A percentile compares a stretch with the other conserved stretches of the same genome.
Evolutionary conservation across 2,797 vertebrate species (phyloP).

Genomic region (Falco columbarius): DNA sequence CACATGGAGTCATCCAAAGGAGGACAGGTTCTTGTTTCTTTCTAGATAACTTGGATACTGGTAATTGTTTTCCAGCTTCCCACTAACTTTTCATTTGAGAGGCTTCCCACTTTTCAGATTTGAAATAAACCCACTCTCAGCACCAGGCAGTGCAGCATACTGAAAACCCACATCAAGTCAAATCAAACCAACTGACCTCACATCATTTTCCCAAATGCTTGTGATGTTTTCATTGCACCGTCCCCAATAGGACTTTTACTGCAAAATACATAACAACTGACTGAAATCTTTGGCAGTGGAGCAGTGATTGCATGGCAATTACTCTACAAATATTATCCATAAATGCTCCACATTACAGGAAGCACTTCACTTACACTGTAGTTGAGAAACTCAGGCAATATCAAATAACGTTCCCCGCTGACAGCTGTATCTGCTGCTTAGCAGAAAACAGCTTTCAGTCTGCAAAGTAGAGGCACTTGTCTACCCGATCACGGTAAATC

Average conservation of each 20-base stretch:
- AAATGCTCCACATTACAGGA: slow-evolving; percentile 61
- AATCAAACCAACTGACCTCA: slow-evolving; percentile 44
- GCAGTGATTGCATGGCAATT: slow-evolving; percentile 45
- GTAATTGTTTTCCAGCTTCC: slow-evolving; percentile 9
- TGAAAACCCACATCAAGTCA: slow-evolving; percentile 15
- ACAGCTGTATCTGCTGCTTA: slow-evolving; percentile 38
- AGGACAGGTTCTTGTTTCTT: background rate
- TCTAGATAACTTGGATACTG: background rate
- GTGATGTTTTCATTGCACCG: background rate
- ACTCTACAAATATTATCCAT: slow-evolving; percentile 49
- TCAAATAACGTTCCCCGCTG: slow-evolving; percentile 31
- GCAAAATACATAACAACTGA: slow-evolving; percentile 22
- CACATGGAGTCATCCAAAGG: background rate
- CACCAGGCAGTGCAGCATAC: background rate
- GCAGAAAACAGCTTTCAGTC: slow-evolving; percentile 4
- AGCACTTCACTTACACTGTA: slow-evolving; percentile 30
- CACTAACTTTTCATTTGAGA: slow-evolving; percentile 20
- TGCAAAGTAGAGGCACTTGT: background rate
- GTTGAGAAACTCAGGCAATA: slow-evolving; percentile 29
- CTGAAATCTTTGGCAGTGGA: slow-evolving; percentile 47
- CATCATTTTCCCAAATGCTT: slow-evolving; percentile 6
- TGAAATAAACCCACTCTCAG: background rate
- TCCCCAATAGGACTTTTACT: slow-evolving; percentile 12
- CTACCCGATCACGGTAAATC: background rate
- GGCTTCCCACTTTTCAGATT: slow-evolving; percentile 5